Percentiles rank a stretch among this genome's conserved stretches.
These are phyloP conservation scores for Sebastes itinus DNA, from an alignment of 2,797 vertebrate genomes.

Conservation along the genomic window DNA sequence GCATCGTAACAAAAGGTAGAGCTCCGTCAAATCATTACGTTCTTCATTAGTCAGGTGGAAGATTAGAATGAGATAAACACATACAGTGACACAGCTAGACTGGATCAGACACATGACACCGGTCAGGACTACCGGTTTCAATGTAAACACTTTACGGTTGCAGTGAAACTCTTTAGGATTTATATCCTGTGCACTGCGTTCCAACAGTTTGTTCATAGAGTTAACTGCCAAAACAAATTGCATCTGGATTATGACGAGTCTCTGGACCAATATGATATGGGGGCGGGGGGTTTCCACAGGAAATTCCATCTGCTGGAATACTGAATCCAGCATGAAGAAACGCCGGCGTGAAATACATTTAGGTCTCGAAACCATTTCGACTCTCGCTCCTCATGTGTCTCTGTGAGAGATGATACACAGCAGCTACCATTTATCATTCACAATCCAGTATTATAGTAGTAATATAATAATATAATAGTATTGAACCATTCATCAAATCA, in stretches of 20 bases:
- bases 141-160: neutral
- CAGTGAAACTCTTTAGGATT: slow-evolving; percentile 11
- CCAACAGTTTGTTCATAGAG: slow-evolving; percentile 5
- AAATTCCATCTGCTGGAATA: slow-evolving; percentile 44
- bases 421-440: slow-evolving; percentile 65
- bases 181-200: neutral
- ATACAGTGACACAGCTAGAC: neutral
- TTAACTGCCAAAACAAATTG: slow-evolving; percentile 39
- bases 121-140: slow-evolving; percentile 5
- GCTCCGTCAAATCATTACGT: slow-evolving; percentile 27
- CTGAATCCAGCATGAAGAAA: slow-evolving; percentile 21
- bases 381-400: slow-evolving; percentile 39
- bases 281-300: slow-evolving; percentile 42
- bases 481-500: slow-evolving; percentile 64
- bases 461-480: neutral
- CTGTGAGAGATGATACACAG: slow-evolving; percentile 40
- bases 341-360: slow-evolving; percentile 49
- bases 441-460: slow-evolving; percentile 1
- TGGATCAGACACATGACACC: neutral
- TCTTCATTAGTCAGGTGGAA: slow-evolving; percentile 48
- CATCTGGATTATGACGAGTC: slow-evolving; percentile 26
- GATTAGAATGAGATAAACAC: slow-evolving; percentile 26
- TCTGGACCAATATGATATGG: slow-evolving; percentile 1
- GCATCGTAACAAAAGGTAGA: slow-evolving; percentile 57
- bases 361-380: slow-evolving; percentile 34